Conservation (phyloP, 2,888 invertebrate genomes). For the Limnephilus lunatus region DNA sequence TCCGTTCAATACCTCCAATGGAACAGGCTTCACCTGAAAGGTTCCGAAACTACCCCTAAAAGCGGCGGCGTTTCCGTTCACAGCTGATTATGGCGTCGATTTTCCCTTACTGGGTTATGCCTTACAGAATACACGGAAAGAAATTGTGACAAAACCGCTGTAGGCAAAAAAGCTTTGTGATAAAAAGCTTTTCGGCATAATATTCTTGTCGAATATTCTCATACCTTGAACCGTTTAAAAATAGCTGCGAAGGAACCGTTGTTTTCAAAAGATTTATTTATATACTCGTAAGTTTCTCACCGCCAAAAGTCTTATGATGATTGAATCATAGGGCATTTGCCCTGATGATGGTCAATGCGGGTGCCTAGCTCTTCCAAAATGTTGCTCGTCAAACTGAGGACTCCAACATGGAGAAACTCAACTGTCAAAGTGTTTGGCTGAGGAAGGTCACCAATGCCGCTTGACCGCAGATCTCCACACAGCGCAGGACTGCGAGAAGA, state of each 20-base stretch:
- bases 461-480: too few relatives aligned
- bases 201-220: neutral
- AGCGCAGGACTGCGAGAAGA: too few relatives aligned
- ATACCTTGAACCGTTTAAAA: neutral
- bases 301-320: too few relatives aligned
- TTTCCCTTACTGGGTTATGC: neutral
- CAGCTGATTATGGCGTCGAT: constrained; percentile 29
- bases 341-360: too few relatives aligned
- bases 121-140: neutral
- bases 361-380: too few relatives aligned
- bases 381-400: too few relatives aligned
- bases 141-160: neutral
- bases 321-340: too few relatives aligned
- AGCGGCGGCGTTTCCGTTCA: constrained; percentile 19
- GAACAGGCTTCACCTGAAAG: constrained; percentile 38
- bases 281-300: too few relatives aligned
- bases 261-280: too few relatives aligned
- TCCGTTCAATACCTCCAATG: constrained; percentile 30
- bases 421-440: too few relatives aligned
- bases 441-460: too few relatives aligned
- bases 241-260: neutral
- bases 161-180: neutral
- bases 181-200: neutral
- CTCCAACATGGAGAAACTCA: too few relatives aligned
- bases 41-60: constrained; percentile 35